phyloP scores from a whole-genome alignment of 2,113 vertebrate genomes.

The Panthera uncia region DNA sequence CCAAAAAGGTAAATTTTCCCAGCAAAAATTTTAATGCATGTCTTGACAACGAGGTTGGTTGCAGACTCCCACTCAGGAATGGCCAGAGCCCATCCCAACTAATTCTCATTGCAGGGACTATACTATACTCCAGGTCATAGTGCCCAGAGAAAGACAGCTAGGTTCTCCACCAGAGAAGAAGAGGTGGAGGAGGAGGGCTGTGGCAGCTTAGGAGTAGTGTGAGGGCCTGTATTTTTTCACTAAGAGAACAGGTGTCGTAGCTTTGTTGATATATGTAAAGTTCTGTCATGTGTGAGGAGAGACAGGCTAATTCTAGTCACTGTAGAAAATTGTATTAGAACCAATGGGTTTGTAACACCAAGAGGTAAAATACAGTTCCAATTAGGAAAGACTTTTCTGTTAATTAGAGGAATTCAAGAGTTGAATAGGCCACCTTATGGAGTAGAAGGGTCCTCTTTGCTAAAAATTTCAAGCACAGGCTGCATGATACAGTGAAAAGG shows the following conservation, averaged over 20 bases:
- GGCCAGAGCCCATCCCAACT: background rate
- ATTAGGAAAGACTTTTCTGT: constrained; percentile 29
- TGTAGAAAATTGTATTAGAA: constrained; percentile 11
- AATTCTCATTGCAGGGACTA: background rate
- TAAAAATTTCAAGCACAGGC: constrained; percentile 8
- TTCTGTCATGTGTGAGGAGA: background rate
- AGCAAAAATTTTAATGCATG: background rate
- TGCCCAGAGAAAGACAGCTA: background rate
- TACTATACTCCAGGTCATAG: background rate
- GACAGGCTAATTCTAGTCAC: background rate
- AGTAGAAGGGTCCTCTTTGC: background rate
- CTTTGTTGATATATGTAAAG: background rate
- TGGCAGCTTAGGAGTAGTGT: background rate
- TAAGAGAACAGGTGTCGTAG: background rate
- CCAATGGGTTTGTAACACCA: background rate
- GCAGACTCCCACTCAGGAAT: background rate
- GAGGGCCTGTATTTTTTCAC: background rate
- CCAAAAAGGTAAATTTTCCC: background rate
- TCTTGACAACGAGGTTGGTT: background rate
- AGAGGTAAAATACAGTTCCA: background rate
- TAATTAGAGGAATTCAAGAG: constrained; percentile 13
- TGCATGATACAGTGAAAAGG: background rate
- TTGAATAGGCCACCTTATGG: background rate
- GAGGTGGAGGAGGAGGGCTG: fast-evolving
- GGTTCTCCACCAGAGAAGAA: background rate